Conservation (phyloP, 1,140 invertebrate genomes). For the Anthonomus grandis region DNA sequence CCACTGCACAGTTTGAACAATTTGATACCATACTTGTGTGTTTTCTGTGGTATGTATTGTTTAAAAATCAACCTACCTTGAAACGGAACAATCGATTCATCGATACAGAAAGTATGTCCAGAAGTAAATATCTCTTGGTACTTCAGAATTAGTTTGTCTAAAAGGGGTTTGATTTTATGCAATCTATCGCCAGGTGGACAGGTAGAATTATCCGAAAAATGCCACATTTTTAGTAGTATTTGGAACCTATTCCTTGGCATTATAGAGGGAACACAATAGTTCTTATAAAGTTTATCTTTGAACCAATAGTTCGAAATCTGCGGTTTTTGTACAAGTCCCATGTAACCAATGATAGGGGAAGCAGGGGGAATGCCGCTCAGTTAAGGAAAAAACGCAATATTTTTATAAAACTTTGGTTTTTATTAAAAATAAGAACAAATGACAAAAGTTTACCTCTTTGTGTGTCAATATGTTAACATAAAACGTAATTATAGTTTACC, state of each 20-base stretch:
- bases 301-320: slow-evolving; percentile 23
- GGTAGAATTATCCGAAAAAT: no score
- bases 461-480: no score
- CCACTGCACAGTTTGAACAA: slow-evolving; percentile 24
- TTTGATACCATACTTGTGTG: slow-evolving; percentile 44
- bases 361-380: no score
- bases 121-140: slow-evolving; percentile 21
- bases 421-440: no score
- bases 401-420: no score
- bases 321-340: slow-evolving; percentile 15
- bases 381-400: no score
- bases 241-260: slow-evolving; percentile 37
- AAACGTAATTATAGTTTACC: no score
- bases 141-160: slow-evolving; percentile 32
- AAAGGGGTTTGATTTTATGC: slow-evolving; percentile 28
- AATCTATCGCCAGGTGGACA: slow-evolving; percentile 32
- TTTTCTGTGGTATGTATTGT: slow-evolving; percentile 49
- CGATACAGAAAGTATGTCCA: slow-evolving; percentile 24
- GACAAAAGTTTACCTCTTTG: no score
- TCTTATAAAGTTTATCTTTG: slow-evolving; percentile 19
- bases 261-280: no score
- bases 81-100: slow-evolving; percentile 41
- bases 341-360: slow-evolving; percentile 9
- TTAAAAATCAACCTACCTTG: slow-evolving; percentile 45
- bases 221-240: slow-evolving; percentile 30